These are phyloP conservation scores for Poeciliopsis turneri DNA, from an alignment of 2,797 vertebrate species.

Conservation along the genomic window DNA sequence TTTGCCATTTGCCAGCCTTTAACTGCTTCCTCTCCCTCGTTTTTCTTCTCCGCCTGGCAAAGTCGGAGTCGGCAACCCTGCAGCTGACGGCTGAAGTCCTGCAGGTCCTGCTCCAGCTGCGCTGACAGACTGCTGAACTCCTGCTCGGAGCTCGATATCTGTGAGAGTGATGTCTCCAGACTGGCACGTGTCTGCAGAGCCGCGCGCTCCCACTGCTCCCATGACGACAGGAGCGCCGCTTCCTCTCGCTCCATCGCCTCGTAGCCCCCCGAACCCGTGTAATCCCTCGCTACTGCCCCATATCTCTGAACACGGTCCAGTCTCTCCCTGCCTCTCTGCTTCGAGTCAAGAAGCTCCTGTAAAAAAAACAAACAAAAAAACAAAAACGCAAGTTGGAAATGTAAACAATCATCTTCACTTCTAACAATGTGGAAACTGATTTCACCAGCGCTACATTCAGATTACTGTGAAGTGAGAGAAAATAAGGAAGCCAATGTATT, in stretches of 20 bases:
- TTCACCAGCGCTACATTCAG: neutral
- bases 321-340: conserved; percentile 87
- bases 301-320: conserved; percentile 87
- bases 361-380: conserved; percentile 11
- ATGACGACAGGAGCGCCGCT: conserved; percentile 85
- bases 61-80: conserved; percentile 81
- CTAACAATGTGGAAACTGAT: neutral
- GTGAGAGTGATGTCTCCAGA: conserved; percentile 85
- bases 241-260: conserved; percentile 90
- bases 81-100: conserved; percentile 79
- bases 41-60: conserved; percentile 78
- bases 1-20: conserved; percentile 90
- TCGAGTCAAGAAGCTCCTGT: conserved; percentile 93
- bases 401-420: neutral
- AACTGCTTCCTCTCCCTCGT: conserved; percentile 85
- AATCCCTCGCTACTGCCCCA: conserved; percentile 83
- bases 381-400: neutral
- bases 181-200: conserved; percentile 80
- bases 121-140: conserved; percentile 85
- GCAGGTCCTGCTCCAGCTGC: conserved; percentile 86
- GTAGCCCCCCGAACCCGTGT: conserved; percentile 86
- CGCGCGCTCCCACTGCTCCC: conserved; percentile 92
- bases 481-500: neutral
- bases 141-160: conserved; percentile 90
- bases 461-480: neutral